These are phyloP conservation scores for Mamestra brassicae DNA, from an alignment of 2,888 invertebrate genomes.

Conservation along the genomic window DNA sequence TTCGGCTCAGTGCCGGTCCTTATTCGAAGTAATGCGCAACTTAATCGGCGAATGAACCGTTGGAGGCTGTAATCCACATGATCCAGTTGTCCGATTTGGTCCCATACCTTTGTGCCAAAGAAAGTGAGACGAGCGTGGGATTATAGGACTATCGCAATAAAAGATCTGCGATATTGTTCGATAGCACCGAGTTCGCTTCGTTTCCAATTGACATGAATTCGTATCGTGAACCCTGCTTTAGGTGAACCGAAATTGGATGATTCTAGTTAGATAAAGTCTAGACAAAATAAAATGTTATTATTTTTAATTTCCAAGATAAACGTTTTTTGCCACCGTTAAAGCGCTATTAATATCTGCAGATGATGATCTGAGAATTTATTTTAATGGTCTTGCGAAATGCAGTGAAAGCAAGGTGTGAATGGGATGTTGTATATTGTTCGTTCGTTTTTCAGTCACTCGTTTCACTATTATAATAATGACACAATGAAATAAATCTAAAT, in stretches of 20 bases:
- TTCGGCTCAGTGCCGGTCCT: conserved; percentile 67
- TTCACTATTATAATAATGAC: conserved; percentile 26
- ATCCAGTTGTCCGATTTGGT: conserved; percentile 79
- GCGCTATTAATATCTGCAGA: conserved; percentile 31
- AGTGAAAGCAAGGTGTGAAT: conserved; percentile 64
- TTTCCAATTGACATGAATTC: conserved; percentile 61
- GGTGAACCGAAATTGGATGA: conserved; percentile 64
- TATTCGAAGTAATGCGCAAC: conserved; percentile 63
- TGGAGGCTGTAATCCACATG: conserved; percentile 73
- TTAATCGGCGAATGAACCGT: conserved; percentile 76
- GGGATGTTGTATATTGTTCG: conserved; percentile 41
- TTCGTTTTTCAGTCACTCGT: conserved; percentile 39
- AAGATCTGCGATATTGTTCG: conserved; percentile 70
- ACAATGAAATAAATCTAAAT: conserved; percentile 37
- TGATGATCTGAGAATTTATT: conserved; percentile 28
- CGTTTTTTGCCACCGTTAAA: conserved; percentile 33
- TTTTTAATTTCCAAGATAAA: conserved; percentile 28
- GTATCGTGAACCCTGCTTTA: conserved; percentile 56
- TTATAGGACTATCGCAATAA: conserved; percentile 77
- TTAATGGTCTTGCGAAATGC: conserved; percentile 51
- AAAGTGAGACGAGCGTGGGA: conserved; percentile 85
- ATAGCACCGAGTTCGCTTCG: conserved; percentile 66
- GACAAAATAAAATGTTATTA: conserved; percentile 54
- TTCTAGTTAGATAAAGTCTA: conserved; percentile 62
- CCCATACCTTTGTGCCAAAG: conserved; percentile 72